Conservation (phyloP, 2,113 vertebrate genomes). For the Rhea americana region DNA sequence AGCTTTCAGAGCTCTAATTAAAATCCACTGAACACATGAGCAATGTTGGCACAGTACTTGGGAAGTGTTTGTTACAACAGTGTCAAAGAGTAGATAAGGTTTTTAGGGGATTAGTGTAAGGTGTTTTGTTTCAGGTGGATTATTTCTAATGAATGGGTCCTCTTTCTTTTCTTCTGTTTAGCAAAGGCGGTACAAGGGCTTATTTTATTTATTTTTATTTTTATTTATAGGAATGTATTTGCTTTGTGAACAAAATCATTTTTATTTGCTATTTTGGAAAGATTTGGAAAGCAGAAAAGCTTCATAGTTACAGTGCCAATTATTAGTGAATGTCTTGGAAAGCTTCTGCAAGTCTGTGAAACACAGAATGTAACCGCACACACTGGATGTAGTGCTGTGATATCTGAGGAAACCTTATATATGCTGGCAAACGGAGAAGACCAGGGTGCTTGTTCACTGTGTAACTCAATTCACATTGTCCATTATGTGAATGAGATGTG, state of each 20-base stretch:
- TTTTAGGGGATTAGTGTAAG: slow-evolving; percentile 47
- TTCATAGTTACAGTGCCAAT: background rate
- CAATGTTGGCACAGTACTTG: slow-evolving; percentile 55
- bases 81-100: slow-evolving; percentile 73
- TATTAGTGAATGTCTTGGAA: background rate
- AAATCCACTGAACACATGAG: slow-evolving; percentile 64
- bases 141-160: slow-evolving; percentile 29
- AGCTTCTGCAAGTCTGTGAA: background rate
- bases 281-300: background rate
- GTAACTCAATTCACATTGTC: slow-evolving; percentile 17
- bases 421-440: background rate
- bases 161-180: background rate
- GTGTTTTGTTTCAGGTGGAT: slow-evolving; percentile 64
- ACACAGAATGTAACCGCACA: background rate
- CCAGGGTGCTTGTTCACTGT: background rate
- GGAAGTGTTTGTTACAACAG: slow-evolving; percentile 71
- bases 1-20: slow-evolving; percentile 59
- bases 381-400: background rate
- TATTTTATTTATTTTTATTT: background rate
- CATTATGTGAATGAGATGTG: slow-evolving; percentile 41
- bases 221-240: background rate
- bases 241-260: background rate
- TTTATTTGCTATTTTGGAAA: background rate
- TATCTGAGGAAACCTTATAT: background rate
- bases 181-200: background rate